Percentiles rank a stretch among this genome's conserved stretches.
phyloP scores from a whole-genome alignment of 1,140 invertebrate genomes.

The Diabrotica virgifera region DNA sequence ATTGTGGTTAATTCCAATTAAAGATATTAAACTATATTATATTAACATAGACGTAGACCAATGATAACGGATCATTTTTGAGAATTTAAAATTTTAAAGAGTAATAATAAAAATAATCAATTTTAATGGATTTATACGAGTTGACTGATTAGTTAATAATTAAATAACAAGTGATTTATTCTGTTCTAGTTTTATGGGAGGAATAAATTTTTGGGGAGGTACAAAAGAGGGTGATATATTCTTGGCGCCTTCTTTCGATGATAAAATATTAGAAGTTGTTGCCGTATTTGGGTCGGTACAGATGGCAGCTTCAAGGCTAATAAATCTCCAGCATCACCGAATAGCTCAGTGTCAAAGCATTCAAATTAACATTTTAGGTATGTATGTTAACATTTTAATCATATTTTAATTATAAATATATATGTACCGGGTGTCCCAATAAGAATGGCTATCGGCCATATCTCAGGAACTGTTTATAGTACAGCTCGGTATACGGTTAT shows the following conservation, averaged over 20 bases:
- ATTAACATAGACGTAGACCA: no score
- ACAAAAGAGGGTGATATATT: slow-evolving; percentile 86
- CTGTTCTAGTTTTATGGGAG: slow-evolving; percentile 85
- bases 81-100: no score
- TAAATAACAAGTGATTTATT: slow-evolving; percentile 5
- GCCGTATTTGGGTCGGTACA: slow-evolving; percentile 96
- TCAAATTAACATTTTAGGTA: slow-evolving; percentile 90
- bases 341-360: slow-evolving; percentile 95
- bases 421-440: no score
- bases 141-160: no score
- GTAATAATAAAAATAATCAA: no score
- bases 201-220: slow-evolving; percentile 98
- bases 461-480: no score
- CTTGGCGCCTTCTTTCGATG: slow-evolving; percentile 85
- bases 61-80: no score
- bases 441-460: no score
- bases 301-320: slow-evolving; percentile 91
- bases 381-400: slow-evolving; percentile 25
- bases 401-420: background rate
- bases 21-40: no score
- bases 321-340: slow-evolving; percentile 93
- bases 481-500: no score
- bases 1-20: no score
- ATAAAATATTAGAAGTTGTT: slow-evolving; percentile 91
- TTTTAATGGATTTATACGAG: no score